Evolutionary conservation across 1,140 invertebrate genomes (phyloP).

Genomic region (Lepidurus packardi): DNA sequence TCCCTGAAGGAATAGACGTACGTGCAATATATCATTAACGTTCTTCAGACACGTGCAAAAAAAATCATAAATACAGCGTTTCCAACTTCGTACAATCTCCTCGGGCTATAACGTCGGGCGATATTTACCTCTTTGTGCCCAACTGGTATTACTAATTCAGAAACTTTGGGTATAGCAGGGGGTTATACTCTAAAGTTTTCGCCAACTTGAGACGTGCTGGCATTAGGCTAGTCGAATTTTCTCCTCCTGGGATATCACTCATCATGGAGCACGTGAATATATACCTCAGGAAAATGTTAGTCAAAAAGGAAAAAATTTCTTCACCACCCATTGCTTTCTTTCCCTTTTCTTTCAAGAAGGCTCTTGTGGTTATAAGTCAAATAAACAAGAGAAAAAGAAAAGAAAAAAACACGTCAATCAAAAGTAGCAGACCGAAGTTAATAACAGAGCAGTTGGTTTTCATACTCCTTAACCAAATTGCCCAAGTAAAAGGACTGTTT

Average conservation of each 20-base stretch:
- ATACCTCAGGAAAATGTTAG: too few species aligned
- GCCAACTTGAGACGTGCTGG: too few species aligned
- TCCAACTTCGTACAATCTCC: not conserved
- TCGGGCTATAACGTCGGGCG: not conserved
- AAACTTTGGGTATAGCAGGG: not conserved
- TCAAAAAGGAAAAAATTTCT: too few species aligned
- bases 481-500: not conserved
- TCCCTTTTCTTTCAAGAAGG: not conserved
- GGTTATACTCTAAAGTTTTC: too few species aligned
- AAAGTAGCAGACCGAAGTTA: not conserved
- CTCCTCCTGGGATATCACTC: too few species aligned
- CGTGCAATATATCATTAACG: too few species aligned
- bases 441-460: not conserved
- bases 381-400: not conserved
- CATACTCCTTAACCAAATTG: not conserved
- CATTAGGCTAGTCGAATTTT: too few species aligned
- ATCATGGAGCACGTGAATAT: too few species aligned
- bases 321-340: too few species aligned
- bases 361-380: not conserved
- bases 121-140: not conserved
- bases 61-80: too few species aligned
- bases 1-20: too few species aligned
- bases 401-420: constrained; percentile 5
- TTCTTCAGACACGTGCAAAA: too few species aligned
- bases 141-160: not conserved